Conservation (phyloP, 1,140 invertebrate species). For the Thaumatotibia leucotreta region DNA sequence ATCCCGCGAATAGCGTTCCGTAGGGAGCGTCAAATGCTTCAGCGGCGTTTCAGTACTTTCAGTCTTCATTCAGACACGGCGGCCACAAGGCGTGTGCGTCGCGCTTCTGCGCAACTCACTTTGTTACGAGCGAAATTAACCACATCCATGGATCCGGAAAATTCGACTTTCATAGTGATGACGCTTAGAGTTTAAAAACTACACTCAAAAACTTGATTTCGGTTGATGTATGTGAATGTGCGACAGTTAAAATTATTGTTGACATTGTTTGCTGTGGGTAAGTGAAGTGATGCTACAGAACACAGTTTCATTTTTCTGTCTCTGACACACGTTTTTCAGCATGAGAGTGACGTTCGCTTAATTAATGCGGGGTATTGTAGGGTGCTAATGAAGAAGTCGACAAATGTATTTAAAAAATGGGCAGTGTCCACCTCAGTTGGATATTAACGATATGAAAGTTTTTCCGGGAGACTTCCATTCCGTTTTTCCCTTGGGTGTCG, state of each 20-base stretch:
- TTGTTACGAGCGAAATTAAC: background rate
- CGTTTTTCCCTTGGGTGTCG: conserved; percentile 22
- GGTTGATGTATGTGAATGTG: conserved; percentile 1
- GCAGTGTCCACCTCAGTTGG: conserved; percentile 16
- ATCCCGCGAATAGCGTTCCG: conserved; percentile 29
- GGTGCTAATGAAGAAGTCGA: background rate
- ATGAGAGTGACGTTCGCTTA: background rate
- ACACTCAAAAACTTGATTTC: background rate
- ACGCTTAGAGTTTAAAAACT: background rate
- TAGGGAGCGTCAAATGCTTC: conserved; percentile 41
- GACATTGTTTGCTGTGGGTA: conserved; percentile 10
- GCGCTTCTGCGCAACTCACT: background rate
- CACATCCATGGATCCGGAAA: background rate
- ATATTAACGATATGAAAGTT: conserved; percentile 35
- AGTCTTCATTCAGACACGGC: conserved; percentile 40
- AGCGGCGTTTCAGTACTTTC: conserved; percentile 33
- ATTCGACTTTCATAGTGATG: background rate
- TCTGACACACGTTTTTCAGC: background rate
- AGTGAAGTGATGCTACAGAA: conserved; percentile 8
- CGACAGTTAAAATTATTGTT: background rate
- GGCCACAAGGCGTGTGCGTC: conserved; percentile 29
- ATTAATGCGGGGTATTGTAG: background rate
- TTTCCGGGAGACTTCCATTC: conserved; percentile 14
- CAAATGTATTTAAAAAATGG: conserved; percentile 16
- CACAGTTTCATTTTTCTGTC: background rate